Evolutionary conservation across 1,140 invertebrate genomes (phyloP).

Genomic region (Meloidogyne exigua): DNA sequence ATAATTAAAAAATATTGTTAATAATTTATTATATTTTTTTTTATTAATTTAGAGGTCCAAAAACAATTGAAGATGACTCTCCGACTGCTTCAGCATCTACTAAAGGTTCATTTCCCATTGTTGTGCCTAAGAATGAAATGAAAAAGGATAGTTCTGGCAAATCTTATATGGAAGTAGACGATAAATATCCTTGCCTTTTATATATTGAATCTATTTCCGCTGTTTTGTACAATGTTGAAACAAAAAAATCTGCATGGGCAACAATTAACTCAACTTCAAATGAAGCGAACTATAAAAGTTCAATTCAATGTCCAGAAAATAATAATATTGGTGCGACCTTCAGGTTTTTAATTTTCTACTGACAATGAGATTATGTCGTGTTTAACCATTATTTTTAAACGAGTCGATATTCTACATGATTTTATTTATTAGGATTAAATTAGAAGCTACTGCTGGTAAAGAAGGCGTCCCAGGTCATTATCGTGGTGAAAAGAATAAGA

Average conservation of each 20-base stretch:
- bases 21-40: no score
- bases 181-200: conserved; percentile 20
- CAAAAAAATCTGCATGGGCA: conserved; percentile 8
- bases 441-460: not conserved
- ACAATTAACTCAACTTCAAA: conserved; percentile 18
- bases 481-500: not conserved
- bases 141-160: not conserved
- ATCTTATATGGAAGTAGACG: not conserved
- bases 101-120: not conserved
- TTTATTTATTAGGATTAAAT: not conserved
- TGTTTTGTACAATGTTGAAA: conserved; percentile 9
- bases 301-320: conserved; percentile 5
- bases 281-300: not conserved
- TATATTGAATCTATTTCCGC: conserved; percentile 33
- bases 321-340: conserved; percentile 16
- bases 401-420: not conserved
- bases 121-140: not conserved
- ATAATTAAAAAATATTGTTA: no score
- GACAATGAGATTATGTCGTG: no score
- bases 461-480: not conserved
- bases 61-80: no score
- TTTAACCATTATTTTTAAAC: no score
- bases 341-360: not conserved
- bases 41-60: no score
- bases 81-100: no score